Conservation (phyloP, 2,888 invertebrate species). For the Hirudinaria manillensis region DNA sequence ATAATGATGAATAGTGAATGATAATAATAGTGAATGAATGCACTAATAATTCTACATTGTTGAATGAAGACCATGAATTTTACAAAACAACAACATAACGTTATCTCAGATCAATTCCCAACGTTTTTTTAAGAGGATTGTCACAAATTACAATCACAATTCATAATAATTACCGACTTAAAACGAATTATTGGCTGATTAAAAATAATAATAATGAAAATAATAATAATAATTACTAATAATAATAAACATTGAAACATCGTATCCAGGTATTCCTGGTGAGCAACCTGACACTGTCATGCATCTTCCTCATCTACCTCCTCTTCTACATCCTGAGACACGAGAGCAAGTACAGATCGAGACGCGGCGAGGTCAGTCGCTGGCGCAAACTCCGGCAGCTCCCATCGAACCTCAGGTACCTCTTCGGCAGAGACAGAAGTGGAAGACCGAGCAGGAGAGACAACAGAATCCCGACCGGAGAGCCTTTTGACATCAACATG, state of each 20-base stretch:
- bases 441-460: not conserved
- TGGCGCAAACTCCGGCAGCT: not conserved
- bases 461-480: no score
- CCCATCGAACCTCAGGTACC: not conserved
- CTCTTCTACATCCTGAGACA: slow-evolving; percentile 10
- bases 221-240: not conserved
- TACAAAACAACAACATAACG: no score
- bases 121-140: no score
- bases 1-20: not conserved
- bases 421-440: not conserved
- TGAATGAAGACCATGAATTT: no score
- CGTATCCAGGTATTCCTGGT: slow-evolving; percentile 22
- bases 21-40: not conserved
- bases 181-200: no score
- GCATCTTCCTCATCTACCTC: slow-evolving; percentile 27
- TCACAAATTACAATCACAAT: no score
- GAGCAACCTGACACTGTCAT: slow-evolving; percentile 1
- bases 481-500: not conserved
- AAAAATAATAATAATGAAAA: no score
- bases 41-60: no score
- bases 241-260: not conserved
- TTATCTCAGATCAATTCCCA: no score
- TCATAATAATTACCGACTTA: no score
- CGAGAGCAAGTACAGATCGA: not conserved
- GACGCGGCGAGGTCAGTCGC: not conserved